phyloP scores from a whole-genome alignment of 2,797 vertebrate genomes.

The Apogon talboti region DNA sequence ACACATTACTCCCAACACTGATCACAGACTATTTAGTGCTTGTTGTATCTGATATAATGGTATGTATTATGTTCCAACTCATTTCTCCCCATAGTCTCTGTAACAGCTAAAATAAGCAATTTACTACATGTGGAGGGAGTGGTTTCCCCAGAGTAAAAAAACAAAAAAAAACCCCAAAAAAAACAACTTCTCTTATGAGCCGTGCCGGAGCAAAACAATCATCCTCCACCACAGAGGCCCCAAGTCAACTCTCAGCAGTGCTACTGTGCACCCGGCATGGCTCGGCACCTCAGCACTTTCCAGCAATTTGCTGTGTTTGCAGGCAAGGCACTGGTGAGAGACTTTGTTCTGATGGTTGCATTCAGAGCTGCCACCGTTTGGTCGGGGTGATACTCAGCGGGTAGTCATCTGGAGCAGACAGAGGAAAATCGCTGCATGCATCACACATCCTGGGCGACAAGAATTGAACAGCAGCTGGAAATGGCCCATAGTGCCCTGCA shows the following conservation, averaged over 20 bases:
- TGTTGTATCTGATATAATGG: neutral
- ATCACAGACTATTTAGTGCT: neutral
- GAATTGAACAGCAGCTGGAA: neutral
- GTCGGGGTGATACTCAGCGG: neutral
- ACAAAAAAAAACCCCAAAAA: neutral
- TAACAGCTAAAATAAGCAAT: slow-evolving; percentile 20
- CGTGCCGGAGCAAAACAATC: neutral
- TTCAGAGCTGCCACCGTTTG: slow-evolving; percentile 5
- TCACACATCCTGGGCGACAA: neutral
- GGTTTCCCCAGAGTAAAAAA: neutral
- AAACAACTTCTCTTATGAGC: neutral
- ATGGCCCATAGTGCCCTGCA: neutral
- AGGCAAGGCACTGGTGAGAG: slow-evolving; percentile 5
- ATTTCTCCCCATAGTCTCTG: slow-evolving; percentile 1
- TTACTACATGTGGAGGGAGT: neutral
- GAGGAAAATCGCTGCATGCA: neutral
- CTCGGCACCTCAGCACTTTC: neutral
- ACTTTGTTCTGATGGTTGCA: slow-evolving; percentile 1
- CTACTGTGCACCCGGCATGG: neutral
- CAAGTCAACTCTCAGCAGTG: slow-evolving; percentile 10
- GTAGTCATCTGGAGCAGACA: neutral
- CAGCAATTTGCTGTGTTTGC: slow-evolving; percentile 30
- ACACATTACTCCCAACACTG: neutral
- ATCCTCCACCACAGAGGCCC: neutral
- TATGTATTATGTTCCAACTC: neutral